Evolutionary conservation across 2,888 invertebrate species (phyloP).

Genomic region (Rotaria macrura): DNA sequence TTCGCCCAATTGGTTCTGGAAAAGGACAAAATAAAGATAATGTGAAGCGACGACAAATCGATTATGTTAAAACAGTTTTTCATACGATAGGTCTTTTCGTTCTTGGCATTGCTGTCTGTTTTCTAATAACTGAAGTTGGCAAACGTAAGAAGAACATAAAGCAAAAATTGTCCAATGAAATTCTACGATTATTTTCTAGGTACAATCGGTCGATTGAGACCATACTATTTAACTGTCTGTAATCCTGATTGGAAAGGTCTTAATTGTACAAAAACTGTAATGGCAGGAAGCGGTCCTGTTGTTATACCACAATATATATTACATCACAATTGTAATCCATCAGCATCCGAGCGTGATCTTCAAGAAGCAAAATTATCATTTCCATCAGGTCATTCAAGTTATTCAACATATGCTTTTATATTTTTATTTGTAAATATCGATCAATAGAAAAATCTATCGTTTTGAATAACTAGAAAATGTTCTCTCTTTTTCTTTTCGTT

Average conservation of each 20-base stretch:
- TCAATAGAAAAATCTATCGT: too few species aligned
- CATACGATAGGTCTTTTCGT: conserved; percentile 23
- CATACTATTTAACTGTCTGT: conserved; percentile 30
- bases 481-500: neutral
- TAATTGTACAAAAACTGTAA: conserved; percentile 21
- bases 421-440: conserved; percentile 26
- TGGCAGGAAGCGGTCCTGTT: neutral
- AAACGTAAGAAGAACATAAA: conserved; percentile 20
- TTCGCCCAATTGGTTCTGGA: neutral
- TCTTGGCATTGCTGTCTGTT: conserved; percentile 25
- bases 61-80: conserved; percentile 23
- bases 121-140: conserved; percentile 30
- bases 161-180: too few species aligned
- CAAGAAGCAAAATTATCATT: conserved; percentile 30
- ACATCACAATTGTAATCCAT: neutral
- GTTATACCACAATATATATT: neutral
- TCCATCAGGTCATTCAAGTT: conserved; percentile 32
- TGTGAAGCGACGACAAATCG: neutral
- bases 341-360: neutral
- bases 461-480: neutral
- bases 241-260: conserved; percentile 21
- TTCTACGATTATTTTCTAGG: neutral
- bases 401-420: conserved; percentile 16
- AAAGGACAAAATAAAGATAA: too few species aligned
- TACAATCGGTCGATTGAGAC: conserved; percentile 31